Evolutionary conservation across 1,140 invertebrate species (phyloP).

Genomic region (Drosophila parabipectinata): DNA sequence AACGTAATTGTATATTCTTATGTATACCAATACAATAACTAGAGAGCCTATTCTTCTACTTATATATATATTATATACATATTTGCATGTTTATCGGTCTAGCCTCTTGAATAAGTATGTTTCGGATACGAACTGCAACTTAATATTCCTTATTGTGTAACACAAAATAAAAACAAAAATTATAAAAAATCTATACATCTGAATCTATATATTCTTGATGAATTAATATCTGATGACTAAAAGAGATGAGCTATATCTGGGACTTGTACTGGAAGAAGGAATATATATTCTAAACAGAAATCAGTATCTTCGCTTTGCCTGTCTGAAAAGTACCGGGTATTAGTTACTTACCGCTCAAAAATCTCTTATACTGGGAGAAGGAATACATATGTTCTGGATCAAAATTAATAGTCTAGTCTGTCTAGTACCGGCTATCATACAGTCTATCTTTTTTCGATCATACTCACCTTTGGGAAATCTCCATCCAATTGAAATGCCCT

Average conservation of each 20-base stretch:
- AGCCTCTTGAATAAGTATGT: conserved; percentile 53
- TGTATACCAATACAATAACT: conserved; percentile 32
- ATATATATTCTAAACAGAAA: no score
- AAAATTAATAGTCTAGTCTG: no score
- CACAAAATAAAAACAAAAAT: conserved; percentile 56
- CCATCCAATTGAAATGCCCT: neutral
- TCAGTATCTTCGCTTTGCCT: neutral
- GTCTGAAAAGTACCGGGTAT: neutral
- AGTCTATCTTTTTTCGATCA: neutral
- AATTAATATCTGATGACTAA: no score
- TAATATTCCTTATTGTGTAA: conserved; percentile 78
- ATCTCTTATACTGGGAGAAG: no score
- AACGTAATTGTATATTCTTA: conserved; percentile 28
- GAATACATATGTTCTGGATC: neutral
- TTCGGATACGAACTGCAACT: conserved; percentile 65
- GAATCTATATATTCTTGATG: neutral
- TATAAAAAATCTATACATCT: neutral
- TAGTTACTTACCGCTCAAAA: no score
- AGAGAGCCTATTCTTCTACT: conserved; percentile 44
- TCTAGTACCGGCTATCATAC: neutral
- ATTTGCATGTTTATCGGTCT: conserved; percentile 45
- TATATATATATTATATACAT: conserved; percentile 32
- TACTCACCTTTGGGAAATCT: neutral
- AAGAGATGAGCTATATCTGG: no score
- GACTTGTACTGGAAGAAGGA: no score